Evolutionary conservation across 2,888 invertebrate species (phyloP).

Genomic region (Diplolepis rosae): DNA sequence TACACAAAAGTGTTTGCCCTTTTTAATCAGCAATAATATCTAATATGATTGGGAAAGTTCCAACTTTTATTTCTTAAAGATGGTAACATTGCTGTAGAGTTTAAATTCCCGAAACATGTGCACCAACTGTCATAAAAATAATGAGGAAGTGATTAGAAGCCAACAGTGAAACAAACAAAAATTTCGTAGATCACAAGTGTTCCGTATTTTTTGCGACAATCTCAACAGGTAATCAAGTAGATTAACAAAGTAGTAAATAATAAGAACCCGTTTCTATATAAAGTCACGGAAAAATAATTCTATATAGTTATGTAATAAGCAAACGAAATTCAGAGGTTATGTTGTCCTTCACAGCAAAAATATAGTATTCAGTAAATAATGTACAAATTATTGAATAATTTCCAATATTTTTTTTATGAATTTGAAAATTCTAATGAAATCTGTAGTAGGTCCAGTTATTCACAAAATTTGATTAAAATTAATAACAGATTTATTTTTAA

Average conservation of each 20-base stretch:
- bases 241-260: neutral
- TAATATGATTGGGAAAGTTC: neutral
- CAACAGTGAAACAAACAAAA: too few relatives aligned
- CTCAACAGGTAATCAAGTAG: neutral
- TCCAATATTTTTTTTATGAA: neutral
- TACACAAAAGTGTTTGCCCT: neutral
- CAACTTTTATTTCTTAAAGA: too few relatives aligned
- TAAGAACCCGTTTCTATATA: neutral
- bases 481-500: neutral
- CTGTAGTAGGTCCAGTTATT: too few relatives aligned
- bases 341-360: neutral
- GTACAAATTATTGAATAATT: neutral
- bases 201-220: too few relatives aligned
- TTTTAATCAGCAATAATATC: neutral
- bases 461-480: neutral
- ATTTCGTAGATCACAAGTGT: too few relatives aligned
- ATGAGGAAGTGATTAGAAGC: too few relatives aligned
- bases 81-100: too few relatives aligned
- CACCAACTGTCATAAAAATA: too few relatives aligned
- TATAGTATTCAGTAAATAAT: neutral
- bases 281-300: neutral
- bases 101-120: too few relatives aligned
- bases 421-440: too few relatives aligned
- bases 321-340: slow-evolving; percentile 5
- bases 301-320: neutral